Conservation (phyloP, 92 coral and sea anemone species). For the Nematostella vectensis region DNA sequence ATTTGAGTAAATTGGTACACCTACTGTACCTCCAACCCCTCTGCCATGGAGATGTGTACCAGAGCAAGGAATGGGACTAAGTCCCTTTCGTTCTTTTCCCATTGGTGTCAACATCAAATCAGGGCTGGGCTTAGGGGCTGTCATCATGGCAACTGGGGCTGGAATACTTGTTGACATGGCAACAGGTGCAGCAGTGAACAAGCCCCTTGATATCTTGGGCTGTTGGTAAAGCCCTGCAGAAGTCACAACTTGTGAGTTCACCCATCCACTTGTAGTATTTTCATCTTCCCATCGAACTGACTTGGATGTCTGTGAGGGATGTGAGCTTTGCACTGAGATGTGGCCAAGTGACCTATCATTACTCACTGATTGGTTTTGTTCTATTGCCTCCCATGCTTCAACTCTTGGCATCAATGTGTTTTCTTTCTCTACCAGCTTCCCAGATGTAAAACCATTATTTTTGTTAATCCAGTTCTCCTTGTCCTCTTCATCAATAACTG, state of each 20-base stretch:
- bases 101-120: slow-evolving; percentile 64
- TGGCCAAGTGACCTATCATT: background rate
- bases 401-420: too few relatives aligned
- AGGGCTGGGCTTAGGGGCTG: slow-evolving; percentile 58
- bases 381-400: too few relatives aligned
- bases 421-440: background rate
- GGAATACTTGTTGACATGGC: slow-evolving; percentile 21
- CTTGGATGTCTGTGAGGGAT: background rate
- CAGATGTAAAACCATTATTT: background rate
- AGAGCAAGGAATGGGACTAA: too few relatives aligned
- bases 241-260: background rate
- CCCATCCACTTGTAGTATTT: background rate
- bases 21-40: too few relatives aligned
- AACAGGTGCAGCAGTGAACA: background rate
- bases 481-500: background rate
- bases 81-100: slow-evolving; percentile 23
- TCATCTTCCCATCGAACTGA: background rate
- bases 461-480: background rate
- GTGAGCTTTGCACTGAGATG: background rate
- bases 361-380: background rate
- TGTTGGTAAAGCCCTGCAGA: background rate
- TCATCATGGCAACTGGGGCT: slow-evolving; percentile 51
- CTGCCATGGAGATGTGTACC: too few relatives aligned
- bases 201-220: background rate
- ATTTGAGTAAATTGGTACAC: too few relatives aligned